Conservation (phyloP, 2,888 invertebrate species). For the Druceiella hillmani region DNA sequence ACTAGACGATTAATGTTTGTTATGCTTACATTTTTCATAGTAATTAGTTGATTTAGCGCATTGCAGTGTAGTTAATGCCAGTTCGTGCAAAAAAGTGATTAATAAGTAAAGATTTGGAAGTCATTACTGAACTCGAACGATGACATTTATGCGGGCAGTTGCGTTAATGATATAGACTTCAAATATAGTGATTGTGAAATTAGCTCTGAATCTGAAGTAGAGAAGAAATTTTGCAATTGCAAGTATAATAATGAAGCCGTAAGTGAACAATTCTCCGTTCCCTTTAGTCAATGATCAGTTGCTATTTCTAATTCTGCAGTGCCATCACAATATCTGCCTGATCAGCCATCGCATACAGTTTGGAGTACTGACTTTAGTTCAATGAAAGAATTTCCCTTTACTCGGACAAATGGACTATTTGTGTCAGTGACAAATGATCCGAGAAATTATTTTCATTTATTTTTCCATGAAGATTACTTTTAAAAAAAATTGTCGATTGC, state of each 20-base stretch:
- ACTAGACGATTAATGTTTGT: no score
- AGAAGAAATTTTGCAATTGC: no score
- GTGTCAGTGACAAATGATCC: not conserved
- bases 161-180: slow-evolving; percentile 12
- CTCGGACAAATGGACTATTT: not conserved
- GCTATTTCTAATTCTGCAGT: no score
- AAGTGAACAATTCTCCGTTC: slow-evolving; percentile 9
- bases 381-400: slow-evolving; percentile 1
- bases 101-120: slow-evolving; percentile 8
- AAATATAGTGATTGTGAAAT: slow-evolving; percentile 9
- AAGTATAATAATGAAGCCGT: slow-evolving; percentile 10
- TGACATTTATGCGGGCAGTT: slow-evolving; percentile 12
- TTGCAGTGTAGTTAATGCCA: not conserved
- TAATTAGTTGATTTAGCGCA: not conserved
- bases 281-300: no score
- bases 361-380: slow-evolving; percentile 2
- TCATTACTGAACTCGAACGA: slow-evolving; percentile 10
- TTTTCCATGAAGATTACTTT: slow-evolving; percentile 13
- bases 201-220: slow-evolving; percentile 14
- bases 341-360: not conserved
- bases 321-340: not conserved
- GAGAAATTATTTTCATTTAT: slow-evolving; percentile 12
- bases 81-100: no score
- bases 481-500: slow-evolving; percentile 13
- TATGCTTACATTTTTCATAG: no score